These are phyloP conservation scores for Eueremaeus valkanovi DNA, from an alignment of 2,888 invertebrate genomes.

Conservation along the genomic window DNA sequence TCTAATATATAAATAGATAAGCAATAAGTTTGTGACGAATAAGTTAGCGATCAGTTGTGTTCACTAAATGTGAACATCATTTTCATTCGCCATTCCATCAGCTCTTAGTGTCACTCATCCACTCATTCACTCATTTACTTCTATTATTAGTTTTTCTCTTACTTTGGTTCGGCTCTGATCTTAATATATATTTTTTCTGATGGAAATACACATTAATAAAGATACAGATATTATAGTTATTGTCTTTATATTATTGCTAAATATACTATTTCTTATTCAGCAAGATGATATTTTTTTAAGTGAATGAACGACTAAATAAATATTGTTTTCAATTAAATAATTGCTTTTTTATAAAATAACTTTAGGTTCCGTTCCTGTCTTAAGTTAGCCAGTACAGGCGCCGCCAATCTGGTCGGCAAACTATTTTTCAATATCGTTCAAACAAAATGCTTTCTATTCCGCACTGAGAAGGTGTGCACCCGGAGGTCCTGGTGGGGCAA, in stretches of 20 bases:
- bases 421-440: constrained; percentile 94
- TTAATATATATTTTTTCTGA: neutral
- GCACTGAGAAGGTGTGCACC: constrained; percentile 70
- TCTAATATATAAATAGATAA: neutral
- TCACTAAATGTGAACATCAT: neutral
- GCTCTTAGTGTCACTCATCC: neutral
- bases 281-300: neutral
- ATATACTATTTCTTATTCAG: no score
- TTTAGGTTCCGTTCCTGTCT: constrained; percentile 85
- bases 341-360: neutral
- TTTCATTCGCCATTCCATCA: neutral
- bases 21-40: no score
- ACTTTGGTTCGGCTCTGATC: neutral
- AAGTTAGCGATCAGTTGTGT: constrained; percentile 7
- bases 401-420: constrained; percentile 83
- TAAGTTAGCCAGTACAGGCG: constrained; percentile 76
- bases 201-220: neutral
- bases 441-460: constrained; percentile 83
- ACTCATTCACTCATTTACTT: neutral
- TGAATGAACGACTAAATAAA: neutral
- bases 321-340: constrained; percentile 22
- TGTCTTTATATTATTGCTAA: no score
- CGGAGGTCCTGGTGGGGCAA: constrained; percentile 76
- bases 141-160: neutral
- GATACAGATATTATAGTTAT: neutral